phyloP scores from a whole-genome alignment of 1,140 invertebrate species.

The Probaryconus sp. region DNA sequence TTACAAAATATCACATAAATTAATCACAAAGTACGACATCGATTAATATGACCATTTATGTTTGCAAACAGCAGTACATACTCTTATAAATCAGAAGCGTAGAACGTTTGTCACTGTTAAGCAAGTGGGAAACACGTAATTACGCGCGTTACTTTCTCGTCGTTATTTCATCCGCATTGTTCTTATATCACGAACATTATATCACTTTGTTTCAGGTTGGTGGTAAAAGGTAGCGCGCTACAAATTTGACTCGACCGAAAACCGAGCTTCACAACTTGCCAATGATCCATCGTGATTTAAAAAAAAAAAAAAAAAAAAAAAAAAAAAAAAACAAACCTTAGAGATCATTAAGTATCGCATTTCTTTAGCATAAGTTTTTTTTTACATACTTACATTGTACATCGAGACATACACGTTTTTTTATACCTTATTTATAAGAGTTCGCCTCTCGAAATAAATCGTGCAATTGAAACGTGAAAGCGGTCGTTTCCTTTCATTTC shows the following conservation, averaged over 20 bases:
- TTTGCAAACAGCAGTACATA: background rate
- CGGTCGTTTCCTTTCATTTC: no score
- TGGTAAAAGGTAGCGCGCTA: constrained; percentile 26
- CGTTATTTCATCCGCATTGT: constrained; percentile 7
- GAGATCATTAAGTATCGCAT: background rate
- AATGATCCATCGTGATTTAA: constrained; percentile 31
- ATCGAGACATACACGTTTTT: constrained; percentile 29
- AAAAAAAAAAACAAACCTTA: constrained; percentile 4
- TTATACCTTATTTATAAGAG: constrained; percentile 47
- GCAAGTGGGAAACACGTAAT: constrained; percentile 1
- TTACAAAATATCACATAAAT: background rate
- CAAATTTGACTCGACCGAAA: background rate
- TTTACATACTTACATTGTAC: constrained; percentile 20
- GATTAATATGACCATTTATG: constrained; percentile 1
- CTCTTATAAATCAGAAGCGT: background rate
- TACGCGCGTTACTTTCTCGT: constrained; percentile 7
- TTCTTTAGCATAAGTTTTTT: background rate
- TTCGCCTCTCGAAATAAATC: constrained; percentile 39
- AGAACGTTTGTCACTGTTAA: constrained; percentile 7
- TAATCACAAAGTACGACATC: background rate
- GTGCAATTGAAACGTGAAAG: background rate
- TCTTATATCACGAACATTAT: constrained; percentile 3
- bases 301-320: background rate
- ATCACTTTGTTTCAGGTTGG: constrained; percentile 32
- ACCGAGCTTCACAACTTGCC: constrained; percentile 29